Conservation (phyloP, 2,888 invertebrate genomes). For the Hirtodrosophila trivittata region DNA sequence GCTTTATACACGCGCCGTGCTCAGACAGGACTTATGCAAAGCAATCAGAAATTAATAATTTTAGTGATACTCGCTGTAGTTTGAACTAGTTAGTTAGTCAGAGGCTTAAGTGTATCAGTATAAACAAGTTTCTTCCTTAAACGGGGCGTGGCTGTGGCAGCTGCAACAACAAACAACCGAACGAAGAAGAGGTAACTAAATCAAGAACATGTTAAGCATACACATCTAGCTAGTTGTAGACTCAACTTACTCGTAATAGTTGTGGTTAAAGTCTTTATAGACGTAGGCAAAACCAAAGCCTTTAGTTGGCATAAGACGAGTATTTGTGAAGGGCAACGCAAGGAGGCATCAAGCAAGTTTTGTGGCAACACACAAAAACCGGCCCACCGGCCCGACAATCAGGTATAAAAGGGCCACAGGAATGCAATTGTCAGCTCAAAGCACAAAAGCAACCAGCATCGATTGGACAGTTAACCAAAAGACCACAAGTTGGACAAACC, state of each 20-base stretch:
- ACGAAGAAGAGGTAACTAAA: too few species aligned
- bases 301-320: too few species aligned
- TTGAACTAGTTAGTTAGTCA: background rate
- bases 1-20: background rate
- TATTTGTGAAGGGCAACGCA: too few species aligned
- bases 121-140: slow-evolving; percentile 1
- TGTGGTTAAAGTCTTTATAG: too few species aligned
- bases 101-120: too few species aligned
- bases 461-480: slow-evolving; percentile 5
- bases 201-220: background rate
- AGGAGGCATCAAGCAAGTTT: slow-evolving; percentile 16
- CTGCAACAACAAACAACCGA: background rate
- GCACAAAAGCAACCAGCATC: slow-evolving; percentile 5
- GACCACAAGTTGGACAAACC: slow-evolving; percentile 4
- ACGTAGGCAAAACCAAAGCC: too few species aligned
- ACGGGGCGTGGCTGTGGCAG: background rate
- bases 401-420: slow-evolving; percentile 55
- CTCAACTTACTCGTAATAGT: too few species aligned
- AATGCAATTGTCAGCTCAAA: slow-evolving; percentile 25
- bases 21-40: slow-evolving; percentile 28
- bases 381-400: slow-evolving; percentile 10
- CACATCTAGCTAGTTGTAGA: background rate
- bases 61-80: background rate
- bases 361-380: slow-evolving; percentile 18
- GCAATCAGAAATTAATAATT: slow-evolving; percentile 33